Evolutionary conservation across 2,113 vertebrate species (phyloP).

Genomic region (Casuarius casuarius): DNA sequence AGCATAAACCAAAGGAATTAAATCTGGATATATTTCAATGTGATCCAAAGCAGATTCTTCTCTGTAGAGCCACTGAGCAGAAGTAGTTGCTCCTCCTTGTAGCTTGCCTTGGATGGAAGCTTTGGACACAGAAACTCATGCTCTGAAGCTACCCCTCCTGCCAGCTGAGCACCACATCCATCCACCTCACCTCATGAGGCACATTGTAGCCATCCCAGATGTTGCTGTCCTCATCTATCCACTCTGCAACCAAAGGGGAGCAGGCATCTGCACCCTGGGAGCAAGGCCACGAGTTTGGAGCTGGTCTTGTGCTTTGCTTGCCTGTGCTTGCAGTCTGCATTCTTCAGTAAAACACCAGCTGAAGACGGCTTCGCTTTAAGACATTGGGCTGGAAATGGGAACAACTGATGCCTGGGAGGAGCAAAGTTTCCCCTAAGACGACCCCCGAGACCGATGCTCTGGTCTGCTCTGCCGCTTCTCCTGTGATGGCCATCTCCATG

Average conservation of each 20-base stretch:
- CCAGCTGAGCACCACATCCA: fast-evolving
- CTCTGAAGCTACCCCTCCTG: background rate
- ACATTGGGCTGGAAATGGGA: background rate
- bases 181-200: background rate
- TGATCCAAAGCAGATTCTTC: background rate
- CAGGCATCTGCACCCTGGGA: background rate
- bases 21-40: background rate
- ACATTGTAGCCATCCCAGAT: background rate
- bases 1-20: background rate
- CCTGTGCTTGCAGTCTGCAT: fast-evolving
- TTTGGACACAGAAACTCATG: background rate
- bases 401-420: background rate
- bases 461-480: background rate
- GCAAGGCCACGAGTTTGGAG: background rate
- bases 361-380: background rate
- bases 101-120: background rate
- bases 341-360: background rate
- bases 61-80: background rate
- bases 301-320: background rate
- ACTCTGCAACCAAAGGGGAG: background rate
- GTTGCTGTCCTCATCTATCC: background rate
- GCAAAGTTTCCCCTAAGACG: too few species aligned
- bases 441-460: too few species aligned
- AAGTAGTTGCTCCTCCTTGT: background rate
- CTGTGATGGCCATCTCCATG: background rate